These are phyloP conservation scores for Chinchilla lanigera DNA, from an alignment of 2,113 vertebrate species.

Conservation along the genomic window DNA sequence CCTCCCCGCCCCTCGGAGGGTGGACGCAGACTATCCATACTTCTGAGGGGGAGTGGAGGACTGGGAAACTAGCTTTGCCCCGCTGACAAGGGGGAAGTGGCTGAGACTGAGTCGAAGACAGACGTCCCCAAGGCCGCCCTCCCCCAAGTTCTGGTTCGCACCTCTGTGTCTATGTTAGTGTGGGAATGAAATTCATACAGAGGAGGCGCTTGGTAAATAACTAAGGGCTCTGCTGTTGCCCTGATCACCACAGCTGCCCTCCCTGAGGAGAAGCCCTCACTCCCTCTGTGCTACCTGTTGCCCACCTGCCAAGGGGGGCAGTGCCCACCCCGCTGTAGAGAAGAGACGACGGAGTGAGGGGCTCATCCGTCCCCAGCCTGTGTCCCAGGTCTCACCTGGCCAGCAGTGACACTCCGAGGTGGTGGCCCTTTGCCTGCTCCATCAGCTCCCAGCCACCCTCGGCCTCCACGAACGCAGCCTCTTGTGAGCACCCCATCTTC, in stretches of 20 bases:
- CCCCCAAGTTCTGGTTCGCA: rapidly evolving
- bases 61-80: background rate
- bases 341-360: background rate
- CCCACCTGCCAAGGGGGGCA: background rate
- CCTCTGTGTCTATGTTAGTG: background rate
- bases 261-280: rapidly evolving
- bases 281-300: background rate
- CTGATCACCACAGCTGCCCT: rapidly evolving
- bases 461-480: conserved; percentile 73
- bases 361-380: rapidly evolving
- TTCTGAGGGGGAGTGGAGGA: background rate
- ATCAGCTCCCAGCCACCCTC: conserved; percentile 79
- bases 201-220: background rate
- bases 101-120: background rate
- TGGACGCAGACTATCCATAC: background rate
- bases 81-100: background rate
- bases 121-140: background rate
- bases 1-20: background rate
- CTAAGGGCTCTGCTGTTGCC: background rate
- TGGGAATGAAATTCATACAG: background rate
- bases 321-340: background rate
- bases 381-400: conserved; percentile 69
- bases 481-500: conserved; percentile 75
- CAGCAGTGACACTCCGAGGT: conserved; percentile 76
- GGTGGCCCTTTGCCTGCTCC: conserved; percentile 73